Base-by-base conservation (phyloP, 2,888 invertebrate genomes). In the Drosophila macrospina region DNA sequence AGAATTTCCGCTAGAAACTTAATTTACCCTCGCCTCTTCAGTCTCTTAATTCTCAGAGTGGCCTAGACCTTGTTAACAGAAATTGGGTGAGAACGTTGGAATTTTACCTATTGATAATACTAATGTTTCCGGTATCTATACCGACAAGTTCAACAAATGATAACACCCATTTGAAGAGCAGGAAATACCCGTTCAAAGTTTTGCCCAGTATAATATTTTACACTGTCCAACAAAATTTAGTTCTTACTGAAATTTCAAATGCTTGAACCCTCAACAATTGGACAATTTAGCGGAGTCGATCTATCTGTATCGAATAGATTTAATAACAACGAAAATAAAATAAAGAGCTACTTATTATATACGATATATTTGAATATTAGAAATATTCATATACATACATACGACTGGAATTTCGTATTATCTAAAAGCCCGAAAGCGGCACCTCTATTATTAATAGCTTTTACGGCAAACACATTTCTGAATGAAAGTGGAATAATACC, bases 51-150 rank as follows among this genome's bases (percentile, higher is more conserved):
- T 5, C 30, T 11, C 7, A 11, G 30, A 39, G 20, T 45, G 20
- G 24, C n/a, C 16, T 1, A 51, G 39, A 7, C 28, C 13, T 39
- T 26, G 34, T 26, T 72, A 72, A 65, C 66, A 59, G 13, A 13
- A 8, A 10, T 20, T 16, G 48, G 10, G 26, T 13, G 13, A 36
- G 15, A 15, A 30, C 20, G 28, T 36, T 16, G 34, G 39, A 20
- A 48, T 36, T 32, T 39, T n/a, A 15, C 11, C 15, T 24, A 7
- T 5, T 41, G 28, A 51, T 42, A 55, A 66, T 68, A 60, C 10
- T 5, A 10, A 20, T 28, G 20, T 32, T 51, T 66, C 45, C 60
- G 68, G 39, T 24, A 7, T 37, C n/a, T 54, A 11, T n/a, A 37
- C 0, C 7, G 11, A 30, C 41, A 39, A 42, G 36, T 41, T 26